Conservation (phyloP, 1,140 invertebrate genomes). For the Cydia amplana region DNA sequence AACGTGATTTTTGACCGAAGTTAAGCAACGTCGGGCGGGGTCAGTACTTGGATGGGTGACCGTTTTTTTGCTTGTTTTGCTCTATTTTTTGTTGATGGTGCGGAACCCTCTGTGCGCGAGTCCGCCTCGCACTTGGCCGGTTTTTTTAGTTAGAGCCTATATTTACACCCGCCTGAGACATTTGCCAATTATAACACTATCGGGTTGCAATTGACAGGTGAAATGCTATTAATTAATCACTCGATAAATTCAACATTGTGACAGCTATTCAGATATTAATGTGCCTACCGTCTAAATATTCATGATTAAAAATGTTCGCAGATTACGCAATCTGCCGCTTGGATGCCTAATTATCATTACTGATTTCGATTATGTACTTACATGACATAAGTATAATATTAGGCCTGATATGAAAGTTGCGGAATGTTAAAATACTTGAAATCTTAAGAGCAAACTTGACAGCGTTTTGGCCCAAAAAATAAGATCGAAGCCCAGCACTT, state of each 20-base stretch:
- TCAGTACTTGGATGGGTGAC: no score
- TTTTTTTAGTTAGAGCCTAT: neutral
- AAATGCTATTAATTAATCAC: slow-evolving; percentile 22
- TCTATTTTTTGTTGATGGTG: no score
- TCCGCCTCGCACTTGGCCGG: no score
- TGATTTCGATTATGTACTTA: slow-evolving; percentile 26
- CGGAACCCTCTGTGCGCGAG: no score
- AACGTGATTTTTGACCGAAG: no score
- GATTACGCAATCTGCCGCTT: neutral
- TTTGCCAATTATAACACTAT: slow-evolving; percentile 14
- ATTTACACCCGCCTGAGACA: slow-evolving; percentile 5
- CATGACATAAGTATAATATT: slow-evolving; percentile 22
- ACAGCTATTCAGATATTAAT: slow-evolving; percentile 19
- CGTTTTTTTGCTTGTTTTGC: no score
- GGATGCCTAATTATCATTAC: slow-evolving; percentile 19
- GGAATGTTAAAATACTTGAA: neutral
- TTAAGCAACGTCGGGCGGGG: no score
- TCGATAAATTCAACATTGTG: slow-evolving; percentile 23
- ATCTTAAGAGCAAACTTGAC: neutral
- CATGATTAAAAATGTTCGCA: neutral
- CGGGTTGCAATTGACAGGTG: neutral
- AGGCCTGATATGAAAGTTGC: slow-evolving; percentile 8
- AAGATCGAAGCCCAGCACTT: no score
- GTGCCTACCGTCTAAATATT: slow-evolving; percentile 26
- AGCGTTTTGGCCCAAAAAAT: no score